Evolutionary conservation across 2,888 invertebrate species (phyloP).

Genomic region (Onchidella celtica): DNA sequence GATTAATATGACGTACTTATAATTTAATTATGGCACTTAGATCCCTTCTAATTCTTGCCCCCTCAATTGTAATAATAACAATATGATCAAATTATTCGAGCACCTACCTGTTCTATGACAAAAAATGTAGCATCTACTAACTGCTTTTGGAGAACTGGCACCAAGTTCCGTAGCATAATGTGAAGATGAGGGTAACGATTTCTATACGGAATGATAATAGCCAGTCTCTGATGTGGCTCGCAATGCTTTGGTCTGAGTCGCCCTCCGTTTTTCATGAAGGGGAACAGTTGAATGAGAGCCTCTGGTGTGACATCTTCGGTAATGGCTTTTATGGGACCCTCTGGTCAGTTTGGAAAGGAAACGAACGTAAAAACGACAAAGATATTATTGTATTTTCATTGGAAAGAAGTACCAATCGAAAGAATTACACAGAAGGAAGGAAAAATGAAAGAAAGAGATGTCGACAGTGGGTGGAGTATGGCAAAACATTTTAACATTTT

Average conservation of each 20-base stretch:
- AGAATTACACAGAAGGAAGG: no score
- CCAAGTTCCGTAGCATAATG: constrained; percentile 41
- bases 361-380: not conserved
- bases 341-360: not conserved
- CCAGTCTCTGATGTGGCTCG: constrained; percentile 17
- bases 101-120: constrained; percentile 45
- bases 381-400: no score
- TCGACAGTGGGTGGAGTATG: no score
- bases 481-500: no score
- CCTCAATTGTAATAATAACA: no score
- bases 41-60: no score
- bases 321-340: not conserved
- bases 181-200: constrained; percentile 33
- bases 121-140: constrained; percentile 43
- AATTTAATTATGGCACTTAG: no score
- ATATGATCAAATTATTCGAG: no score
- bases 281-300: not conserved
- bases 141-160: constrained; percentile 41
- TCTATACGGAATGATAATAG: constrained; percentile 48
- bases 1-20: no score
- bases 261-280: constrained; percentile 32
- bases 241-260: constrained; percentile 33
- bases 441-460: no score
- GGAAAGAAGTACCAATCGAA: no score
- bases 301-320: not conserved